Percentiles rank a stretch among this genome's conserved stretches.
phyloP scores from a whole-genome alignment of 1,140 invertebrate species.

The Bombus turneri region DNA sequence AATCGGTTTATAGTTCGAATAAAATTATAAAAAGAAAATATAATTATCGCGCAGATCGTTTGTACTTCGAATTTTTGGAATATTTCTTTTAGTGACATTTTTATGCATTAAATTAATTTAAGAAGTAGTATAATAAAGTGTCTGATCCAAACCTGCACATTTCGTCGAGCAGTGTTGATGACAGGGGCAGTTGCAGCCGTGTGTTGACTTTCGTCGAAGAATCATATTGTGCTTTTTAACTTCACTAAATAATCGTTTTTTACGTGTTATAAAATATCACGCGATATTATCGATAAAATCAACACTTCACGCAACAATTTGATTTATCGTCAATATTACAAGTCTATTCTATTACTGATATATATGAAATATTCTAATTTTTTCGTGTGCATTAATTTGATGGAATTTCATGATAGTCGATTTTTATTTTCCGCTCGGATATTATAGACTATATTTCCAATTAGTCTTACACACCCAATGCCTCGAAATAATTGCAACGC shows the following conservation, averaged over 20 bases:
- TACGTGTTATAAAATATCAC: neutral
- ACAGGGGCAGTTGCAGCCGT: conserved; percentile 79
- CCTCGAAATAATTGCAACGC: neutral
- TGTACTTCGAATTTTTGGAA: conserved; percentile 9
- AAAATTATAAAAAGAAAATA: neutral
- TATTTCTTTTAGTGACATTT: neutral
- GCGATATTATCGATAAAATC: neutral
- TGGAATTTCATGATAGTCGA: neutral
- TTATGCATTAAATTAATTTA: neutral
- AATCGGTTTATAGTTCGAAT: conserved; percentile 5
- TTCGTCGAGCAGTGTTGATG: conserved; percentile 79
- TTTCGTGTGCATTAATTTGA: neutral
- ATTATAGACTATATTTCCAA: neutral
- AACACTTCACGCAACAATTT: neutral
- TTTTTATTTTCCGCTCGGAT: neutral
- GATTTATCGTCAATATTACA: neutral
- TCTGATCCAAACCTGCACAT: conserved; percentile 74
- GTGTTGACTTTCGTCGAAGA: conserved; percentile 71
- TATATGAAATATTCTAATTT: neutral
- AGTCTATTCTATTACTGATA: neutral
- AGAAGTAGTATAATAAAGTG: neutral
- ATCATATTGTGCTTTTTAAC: conserved; percentile 64
- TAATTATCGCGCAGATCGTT: neutral
- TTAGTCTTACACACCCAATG: neutral
- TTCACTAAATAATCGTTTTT: conserved; percentile 11